phyloP scores from a whole-genome alignment of 2,797 vertebrate species.

The Gymnoscopelus braueri region DNA sequence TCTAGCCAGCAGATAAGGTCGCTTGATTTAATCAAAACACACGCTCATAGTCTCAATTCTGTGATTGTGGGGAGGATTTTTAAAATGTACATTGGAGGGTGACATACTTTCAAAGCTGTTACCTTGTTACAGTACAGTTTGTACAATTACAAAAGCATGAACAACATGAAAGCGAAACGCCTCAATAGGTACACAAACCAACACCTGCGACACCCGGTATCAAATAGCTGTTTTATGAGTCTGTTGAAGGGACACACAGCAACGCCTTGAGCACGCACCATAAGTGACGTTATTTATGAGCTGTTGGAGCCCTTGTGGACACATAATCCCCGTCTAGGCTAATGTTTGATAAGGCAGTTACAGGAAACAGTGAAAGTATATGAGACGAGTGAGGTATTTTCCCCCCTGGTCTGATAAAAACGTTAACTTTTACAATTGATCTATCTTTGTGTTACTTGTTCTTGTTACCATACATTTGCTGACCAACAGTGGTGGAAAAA shows the following conservation, averaged over 20 bases:
- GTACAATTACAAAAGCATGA: too few relatives aligned
- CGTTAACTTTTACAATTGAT: too few relatives aligned
- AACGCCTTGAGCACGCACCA: conserved; percentile 37
- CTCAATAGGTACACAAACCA: too few relatives aligned
- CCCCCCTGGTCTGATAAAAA: too few relatives aligned
- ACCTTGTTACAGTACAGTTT: too few relatives aligned
- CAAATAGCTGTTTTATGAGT: conserved; percentile 19
- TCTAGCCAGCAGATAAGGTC: background rate
- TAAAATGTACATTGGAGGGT: too few relatives aligned
- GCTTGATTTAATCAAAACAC: too few relatives aligned
- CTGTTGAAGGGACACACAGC: conserved; percentile 5
- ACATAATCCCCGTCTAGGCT: conserved; percentile 10
- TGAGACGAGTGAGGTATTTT: background rate
- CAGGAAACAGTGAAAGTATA: background rate
- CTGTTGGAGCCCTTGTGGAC: conserved; percentile 23
- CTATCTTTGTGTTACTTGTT: background rate
- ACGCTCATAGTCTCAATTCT: too few relatives aligned
- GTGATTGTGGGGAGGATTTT: too few relatives aligned
- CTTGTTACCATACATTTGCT: background rate
- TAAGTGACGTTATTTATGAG: conserved; percentile 41
- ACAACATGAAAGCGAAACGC: too few relatives aligned
- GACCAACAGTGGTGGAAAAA: too few relatives aligned
- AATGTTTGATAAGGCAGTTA: conserved; percentile 26
- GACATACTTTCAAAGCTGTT: too few relatives aligned
- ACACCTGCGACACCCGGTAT: background rate